These are phyloP conservation scores for Candoia aspera DNA, from an alignment of 2,113 vertebrate genomes.

Conservation along the genomic window DNA sequence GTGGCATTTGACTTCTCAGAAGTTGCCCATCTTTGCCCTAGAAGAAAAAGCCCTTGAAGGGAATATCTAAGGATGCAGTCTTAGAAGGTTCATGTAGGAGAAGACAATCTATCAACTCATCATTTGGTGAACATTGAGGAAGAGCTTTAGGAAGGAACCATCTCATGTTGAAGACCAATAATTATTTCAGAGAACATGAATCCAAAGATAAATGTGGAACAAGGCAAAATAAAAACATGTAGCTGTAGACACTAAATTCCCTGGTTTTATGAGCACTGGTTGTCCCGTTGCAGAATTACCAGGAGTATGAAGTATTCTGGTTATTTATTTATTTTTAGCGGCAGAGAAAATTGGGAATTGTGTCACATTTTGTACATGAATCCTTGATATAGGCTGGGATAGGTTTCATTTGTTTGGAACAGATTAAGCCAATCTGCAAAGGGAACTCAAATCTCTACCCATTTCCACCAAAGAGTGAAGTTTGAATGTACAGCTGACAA, in stretches of 20 bases:
- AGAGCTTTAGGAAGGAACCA: background rate
- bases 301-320: slow-evolving; percentile 60
- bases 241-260: background rate
- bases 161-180: background rate
- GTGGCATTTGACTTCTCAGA: background rate
- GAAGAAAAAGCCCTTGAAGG: background rate
- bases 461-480: slow-evolving; percentile 69
- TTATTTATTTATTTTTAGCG: slow-evolving; percentile 55
- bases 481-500: slow-evolving; percentile 71
- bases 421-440: slow-evolving; percentile 62
- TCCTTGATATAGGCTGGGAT: slow-evolving; percentile 60
- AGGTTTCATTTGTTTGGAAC: slow-evolving; percentile 64
- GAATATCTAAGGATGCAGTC: background rate
- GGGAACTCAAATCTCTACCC: slow-evolving; percentile 50
- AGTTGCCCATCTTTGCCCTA: background rate
- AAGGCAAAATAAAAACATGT: background rate
- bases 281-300: slow-evolving; percentile 37
- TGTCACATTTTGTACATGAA: slow-evolving; percentile 37
- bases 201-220: background rate
- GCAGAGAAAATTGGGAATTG: slow-evolving; percentile 61
- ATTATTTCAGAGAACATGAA: background rate
- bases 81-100: background rate
- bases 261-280: slow-evolving; percentile 25
- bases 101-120: background rate
- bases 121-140: background rate